A percentile compares a stretch with the other conserved stretches of the same genome.
phyloP scores from a whole-genome alignment of 1,140 invertebrate species.

The Cataglyphis hispanica region DNA sequence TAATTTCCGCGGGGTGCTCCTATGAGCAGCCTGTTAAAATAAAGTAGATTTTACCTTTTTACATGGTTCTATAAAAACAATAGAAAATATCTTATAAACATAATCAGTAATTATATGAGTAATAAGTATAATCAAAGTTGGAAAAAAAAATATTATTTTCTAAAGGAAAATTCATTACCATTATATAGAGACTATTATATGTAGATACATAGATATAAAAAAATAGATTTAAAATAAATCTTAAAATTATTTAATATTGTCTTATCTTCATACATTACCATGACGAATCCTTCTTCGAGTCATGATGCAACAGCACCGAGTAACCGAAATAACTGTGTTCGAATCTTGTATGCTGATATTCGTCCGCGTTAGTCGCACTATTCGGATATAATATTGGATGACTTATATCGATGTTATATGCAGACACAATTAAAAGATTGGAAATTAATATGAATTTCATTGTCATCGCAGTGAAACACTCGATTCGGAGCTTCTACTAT shows the following conservation, averaged over 20 bases:
- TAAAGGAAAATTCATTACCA: too few species aligned
- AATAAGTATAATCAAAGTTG: too few species aligned
- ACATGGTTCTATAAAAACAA: not conserved
- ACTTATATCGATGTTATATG: conserved; percentile 75
- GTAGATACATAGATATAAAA: not conserved
- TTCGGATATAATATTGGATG: conserved; percentile 63
- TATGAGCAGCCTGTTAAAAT: conserved; percentile 71
- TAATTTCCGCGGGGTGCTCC: conserved; percentile 79
- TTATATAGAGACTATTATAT: too few species aligned
- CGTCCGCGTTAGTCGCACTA: not conserved
- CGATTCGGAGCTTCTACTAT: not conserved
- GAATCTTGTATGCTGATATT: conserved; percentile 31
- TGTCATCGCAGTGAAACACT: not conserved
- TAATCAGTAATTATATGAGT: not conserved
- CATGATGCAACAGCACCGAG: conserved; percentile 69
- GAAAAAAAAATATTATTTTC: too few species aligned
- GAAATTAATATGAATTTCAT: conserved; percentile 48
- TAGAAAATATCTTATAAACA: conserved; percentile 1
- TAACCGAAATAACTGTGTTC: conserved; percentile 78
- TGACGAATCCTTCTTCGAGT: conserved; percentile 41
- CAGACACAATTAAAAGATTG: conserved; percentile 15
- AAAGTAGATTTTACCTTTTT: not conserved
- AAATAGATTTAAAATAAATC: not conserved
- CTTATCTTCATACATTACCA: conserved; percentile 37
- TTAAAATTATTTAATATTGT: not conserved